Evolutionary conservation across 2,888 invertebrate genomes (phyloP).

Genomic region (Drosophila mercatorum): DNA sequence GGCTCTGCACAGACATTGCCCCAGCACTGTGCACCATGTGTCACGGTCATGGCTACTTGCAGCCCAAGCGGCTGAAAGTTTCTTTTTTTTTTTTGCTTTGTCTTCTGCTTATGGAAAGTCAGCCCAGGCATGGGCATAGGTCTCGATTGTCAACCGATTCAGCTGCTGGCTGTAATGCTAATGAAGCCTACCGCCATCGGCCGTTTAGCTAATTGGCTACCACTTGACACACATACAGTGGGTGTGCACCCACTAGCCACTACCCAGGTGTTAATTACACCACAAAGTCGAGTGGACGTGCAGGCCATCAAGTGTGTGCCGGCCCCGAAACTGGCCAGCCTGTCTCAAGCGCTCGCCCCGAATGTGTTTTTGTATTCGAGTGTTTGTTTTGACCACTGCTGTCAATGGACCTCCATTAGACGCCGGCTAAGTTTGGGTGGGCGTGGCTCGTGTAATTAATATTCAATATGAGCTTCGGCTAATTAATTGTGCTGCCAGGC

Average conservation of each 20-base stretch:
- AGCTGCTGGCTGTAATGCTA: slow-evolving; percentile 28
- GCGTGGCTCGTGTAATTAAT: slow-evolving; percentile 63
- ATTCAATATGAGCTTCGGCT: slow-evolving; percentile 71
- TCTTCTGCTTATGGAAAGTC: slow-evolving; percentile 18
- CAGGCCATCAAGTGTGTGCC: slow-evolving; percentile 38
- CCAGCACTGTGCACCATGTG: slow-evolving; percentile 50
- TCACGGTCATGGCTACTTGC: slow-evolving; percentile 66
- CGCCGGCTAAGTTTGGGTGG: not conserved
- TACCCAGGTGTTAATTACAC: slow-evolving; percentile 72
- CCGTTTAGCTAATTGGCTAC: slow-evolving; percentile 38
- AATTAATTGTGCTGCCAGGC: slow-evolving; percentile 67
- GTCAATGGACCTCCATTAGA: slow-evolving; percentile 61
- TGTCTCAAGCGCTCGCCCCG: slow-evolving; percentile 26
- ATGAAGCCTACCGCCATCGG: slow-evolving; percentile 35
- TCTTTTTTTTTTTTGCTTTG: slow-evolving; percentile 18
- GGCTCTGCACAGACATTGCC: slow-evolving; percentile 55
- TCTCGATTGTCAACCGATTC: slow-evolving; percentile 38
- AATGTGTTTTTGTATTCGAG: slow-evolving; percentile 56
- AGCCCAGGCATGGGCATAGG: not conserved
- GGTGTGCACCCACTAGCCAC: not conserved
- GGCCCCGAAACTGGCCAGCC: not conserved
- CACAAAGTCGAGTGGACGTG: slow-evolving; percentile 46
- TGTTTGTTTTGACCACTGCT: slow-evolving; percentile 56
- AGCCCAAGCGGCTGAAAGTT: slow-evolving; percentile 36
- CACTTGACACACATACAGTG: slow-evolving; percentile 6